A percentile compares a stretch with the other conserved stretches of the same genome.
Evolutionary conservation across 1,140 invertebrate genomes (phyloP).

Genomic region (Elymnias hypermnestra): DNA sequence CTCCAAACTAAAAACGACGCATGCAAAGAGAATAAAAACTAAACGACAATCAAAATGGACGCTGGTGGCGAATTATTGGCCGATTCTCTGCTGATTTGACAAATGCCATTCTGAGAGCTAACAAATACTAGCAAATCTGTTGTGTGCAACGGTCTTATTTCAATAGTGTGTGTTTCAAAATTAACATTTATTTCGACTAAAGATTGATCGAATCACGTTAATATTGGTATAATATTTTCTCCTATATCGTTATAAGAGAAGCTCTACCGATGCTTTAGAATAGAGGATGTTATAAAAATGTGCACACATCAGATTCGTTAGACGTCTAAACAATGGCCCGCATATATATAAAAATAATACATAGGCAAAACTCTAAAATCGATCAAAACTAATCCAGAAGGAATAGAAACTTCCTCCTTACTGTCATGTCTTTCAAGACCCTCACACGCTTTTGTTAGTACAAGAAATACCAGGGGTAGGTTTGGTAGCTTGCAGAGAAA

Average conservation of each 20-base stretch:
- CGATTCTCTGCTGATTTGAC: conserved; percentile 3
- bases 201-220: too few species aligned
- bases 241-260: too few species aligned
- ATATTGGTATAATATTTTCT: too few species aligned
- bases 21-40: conserved; percentile 29
- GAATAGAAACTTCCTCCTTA: conserved; percentile 35
- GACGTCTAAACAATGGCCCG: not conserved
- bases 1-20: conserved; percentile 28
- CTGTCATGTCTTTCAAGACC: conserved; percentile 24
- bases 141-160: not conserved
- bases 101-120: not conserved
- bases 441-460: not conserved
- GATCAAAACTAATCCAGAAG: conserved; percentile 19
- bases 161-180: too few species aligned
- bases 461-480: not conserved
- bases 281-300: too few species aligned
- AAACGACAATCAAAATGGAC: conserved; percentile 29
- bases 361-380: conserved; percentile 21
- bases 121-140: not conserved
- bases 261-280: too few species aligned
- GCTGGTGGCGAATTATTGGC: conserved; percentile 7
- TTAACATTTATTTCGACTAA: too few species aligned
- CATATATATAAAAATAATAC: conserved; percentile 17
- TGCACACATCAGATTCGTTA: too few species aligned
- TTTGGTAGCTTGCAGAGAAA: not conserved